phyloP scores from a whole-genome alignment of 2,888 invertebrate genomes.

The Dolichopus griseipennis region DNA sequence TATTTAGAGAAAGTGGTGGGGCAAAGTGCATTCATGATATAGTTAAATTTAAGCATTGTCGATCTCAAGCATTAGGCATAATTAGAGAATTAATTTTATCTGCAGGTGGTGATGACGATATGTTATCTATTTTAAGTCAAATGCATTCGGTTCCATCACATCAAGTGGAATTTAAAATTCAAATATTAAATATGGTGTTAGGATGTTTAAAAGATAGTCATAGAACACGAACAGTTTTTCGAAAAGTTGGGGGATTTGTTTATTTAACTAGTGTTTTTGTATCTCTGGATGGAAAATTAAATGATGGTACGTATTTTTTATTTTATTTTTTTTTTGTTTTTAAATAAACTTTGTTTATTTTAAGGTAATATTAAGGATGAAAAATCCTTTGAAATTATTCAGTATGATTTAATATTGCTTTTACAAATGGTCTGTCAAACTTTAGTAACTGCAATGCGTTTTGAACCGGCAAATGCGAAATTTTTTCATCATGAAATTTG shows the following conservation, averaged over 20 bases:
- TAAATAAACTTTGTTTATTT: conserved; percentile 22
- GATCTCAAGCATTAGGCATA: conserved; percentile 75
- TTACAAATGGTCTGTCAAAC: conserved; percentile 88
- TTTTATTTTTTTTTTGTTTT: too few relatives aligned
- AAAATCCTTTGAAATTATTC: conserved; percentile 37
- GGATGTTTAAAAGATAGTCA: conserved; percentile 92
- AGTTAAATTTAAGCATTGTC: conserved; percentile 71
- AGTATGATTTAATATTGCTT: conserved; percentile 61
- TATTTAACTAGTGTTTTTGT: conserved; percentile 93
- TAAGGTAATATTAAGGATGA: conserved; percentile 28
- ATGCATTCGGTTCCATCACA: conserved; percentile 83
- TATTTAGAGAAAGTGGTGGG: conserved; percentile 89
- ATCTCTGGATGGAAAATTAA: conserved; percentile 76
- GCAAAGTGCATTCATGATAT: conserved; percentile 86
- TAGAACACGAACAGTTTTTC: conserved; percentile 89
- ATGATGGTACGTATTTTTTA: conserved; percentile 33
- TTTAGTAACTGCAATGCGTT: conserved; percentile 94
- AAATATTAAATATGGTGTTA: conserved; percentile 80
- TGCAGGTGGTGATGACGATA: conserved; percentile 91
- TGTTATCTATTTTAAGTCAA: conserved; percentile 82
- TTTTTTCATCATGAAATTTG: conserved; percentile 97
- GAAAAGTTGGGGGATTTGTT: conserved; percentile 96
- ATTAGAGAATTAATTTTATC: conserved; percentile 82
- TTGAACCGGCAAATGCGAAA: conserved; percentile 97
- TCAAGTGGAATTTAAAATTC: conserved; percentile 75